phyloP scores from a whole-genome alignment of 2,797 vertebrate genomes.

The Chaetophractus vellerosus region DNA sequence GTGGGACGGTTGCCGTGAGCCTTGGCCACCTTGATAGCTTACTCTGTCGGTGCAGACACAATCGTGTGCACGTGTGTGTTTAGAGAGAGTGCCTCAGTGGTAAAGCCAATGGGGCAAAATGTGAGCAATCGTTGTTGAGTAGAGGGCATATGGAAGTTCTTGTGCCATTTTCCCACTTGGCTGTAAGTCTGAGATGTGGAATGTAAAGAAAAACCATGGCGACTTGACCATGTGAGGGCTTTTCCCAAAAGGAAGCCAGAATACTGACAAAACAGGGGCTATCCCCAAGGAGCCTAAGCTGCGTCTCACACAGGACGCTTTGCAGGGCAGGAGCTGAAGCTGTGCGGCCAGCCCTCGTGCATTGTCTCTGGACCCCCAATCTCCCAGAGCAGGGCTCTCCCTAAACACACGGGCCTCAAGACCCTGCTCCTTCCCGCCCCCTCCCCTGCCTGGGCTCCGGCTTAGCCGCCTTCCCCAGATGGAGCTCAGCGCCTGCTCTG shows the following conservation, averaged over 20 bases:
- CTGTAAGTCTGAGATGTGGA: not conserved
- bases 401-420: not conserved
- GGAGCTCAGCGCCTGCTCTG: not conserved
- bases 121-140: not conserved
- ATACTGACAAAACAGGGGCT: not conserved
- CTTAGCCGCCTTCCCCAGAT: not conserved
- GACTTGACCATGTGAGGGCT: not conserved
- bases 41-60: not conserved
- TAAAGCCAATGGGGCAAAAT: not conserved
- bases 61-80: accelerated
- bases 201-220: not conserved
- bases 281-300: not conserved
- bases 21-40: accelerated
- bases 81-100: not conserved
- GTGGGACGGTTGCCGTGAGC: not conserved
- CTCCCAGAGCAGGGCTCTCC: not conserved
- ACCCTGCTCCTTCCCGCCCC: not conserved
- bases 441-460: not conserved
- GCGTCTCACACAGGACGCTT: not conserved
- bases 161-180: not conserved
- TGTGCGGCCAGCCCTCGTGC: not conserved
- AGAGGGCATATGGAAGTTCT: not conserved
- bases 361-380: not conserved
- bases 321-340: not conserved
- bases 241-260: not conserved